Base-by-base conservation (phyloP, 2,113 vertebrate species). In the Himantopus leucocephalus region DNA sequence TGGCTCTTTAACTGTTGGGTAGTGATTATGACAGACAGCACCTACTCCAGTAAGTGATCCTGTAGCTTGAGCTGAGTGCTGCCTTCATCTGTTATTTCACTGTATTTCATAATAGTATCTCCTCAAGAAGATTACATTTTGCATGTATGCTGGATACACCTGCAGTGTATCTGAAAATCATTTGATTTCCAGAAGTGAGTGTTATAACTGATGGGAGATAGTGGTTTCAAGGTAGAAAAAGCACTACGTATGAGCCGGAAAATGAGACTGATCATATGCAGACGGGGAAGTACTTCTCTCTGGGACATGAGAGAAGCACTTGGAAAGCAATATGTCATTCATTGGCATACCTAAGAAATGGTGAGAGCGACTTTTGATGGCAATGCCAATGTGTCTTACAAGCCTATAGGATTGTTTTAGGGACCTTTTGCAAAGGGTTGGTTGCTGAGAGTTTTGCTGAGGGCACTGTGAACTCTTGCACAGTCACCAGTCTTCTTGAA, bases 311-410 rank as follows among this genome's bases (percentile, higher is more conserved):
- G 34, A 39, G 9, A 13, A 58, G 21, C 64, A 34, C 30, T 59
- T 18, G 34, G 22, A 48, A 60, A 41, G 18, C 14, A 27, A 21
- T 8, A 21, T 14, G 4, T 41, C 7, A 32, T 52, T 83, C 8
- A n/a, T 18, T 52, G 35, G 24, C 55, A 17, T 50, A 34, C 30
- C 27, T 21, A 17, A 26, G n/a, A 60, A 50, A 18, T 19, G 32
- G 19, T 43, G 47, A 72, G 45, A 52, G 15, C 30, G 32, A 23
- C 35, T 52, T 60, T 24, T 62, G 67, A 62, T 72, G 45, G 32
- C 1, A 2, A 26, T n/a, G 9, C 19, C 18, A 62, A 34, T 2
- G 6, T 1, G 0, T 41, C 45, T 48, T 58, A 32, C 19, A 30
- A 52, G 30, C 24, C 35, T 50, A 17, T 32, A 41, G 22, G 30